phyloP scores from a whole-genome alignment of 2,797 vertebrate species.

The Acrossocheilus fasciatus region DNA sequence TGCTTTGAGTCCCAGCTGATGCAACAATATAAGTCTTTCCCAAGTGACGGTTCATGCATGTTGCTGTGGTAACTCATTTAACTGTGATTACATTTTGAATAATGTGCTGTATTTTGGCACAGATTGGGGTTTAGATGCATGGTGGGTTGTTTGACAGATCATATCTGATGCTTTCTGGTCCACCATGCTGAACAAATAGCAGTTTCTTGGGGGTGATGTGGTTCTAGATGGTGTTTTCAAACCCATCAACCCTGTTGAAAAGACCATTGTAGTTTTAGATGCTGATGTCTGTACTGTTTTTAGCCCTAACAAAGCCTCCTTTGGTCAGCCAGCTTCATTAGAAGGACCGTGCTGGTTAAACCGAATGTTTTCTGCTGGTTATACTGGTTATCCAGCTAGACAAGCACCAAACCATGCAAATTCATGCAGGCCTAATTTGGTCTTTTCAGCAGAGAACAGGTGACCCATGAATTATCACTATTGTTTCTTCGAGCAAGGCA shows the following conservation, averaged over 20 bases:
- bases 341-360: neutral
- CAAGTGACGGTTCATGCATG: constrained; percentile 6
- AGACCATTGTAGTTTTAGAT: neutral
- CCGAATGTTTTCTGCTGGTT: neutral
- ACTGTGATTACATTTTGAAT: neutral
- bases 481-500: neutral
- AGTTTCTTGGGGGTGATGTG: neutral
- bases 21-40: constrained; percentile 32
- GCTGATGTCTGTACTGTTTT: neutral
- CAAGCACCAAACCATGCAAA: neutral
- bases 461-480: constrained; percentile 3
- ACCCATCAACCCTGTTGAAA: neutral
- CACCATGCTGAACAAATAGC: neutral
- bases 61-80: neutral
- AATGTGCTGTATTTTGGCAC: neutral
- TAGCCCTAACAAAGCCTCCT: neutral
- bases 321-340: neutral
- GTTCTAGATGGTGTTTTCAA: neutral
- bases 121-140: neutral
- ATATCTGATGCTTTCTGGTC: constrained; percentile 23
- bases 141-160: neutral
- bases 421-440: neutral
- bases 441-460: constrained; percentile 8
- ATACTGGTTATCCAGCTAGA: neutral
- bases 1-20: constrained; percentile 30